Evolutionary conservation across 2,797 vertebrate species (phyloP).

Genomic region (Enteromius paludinosus): DNA sequence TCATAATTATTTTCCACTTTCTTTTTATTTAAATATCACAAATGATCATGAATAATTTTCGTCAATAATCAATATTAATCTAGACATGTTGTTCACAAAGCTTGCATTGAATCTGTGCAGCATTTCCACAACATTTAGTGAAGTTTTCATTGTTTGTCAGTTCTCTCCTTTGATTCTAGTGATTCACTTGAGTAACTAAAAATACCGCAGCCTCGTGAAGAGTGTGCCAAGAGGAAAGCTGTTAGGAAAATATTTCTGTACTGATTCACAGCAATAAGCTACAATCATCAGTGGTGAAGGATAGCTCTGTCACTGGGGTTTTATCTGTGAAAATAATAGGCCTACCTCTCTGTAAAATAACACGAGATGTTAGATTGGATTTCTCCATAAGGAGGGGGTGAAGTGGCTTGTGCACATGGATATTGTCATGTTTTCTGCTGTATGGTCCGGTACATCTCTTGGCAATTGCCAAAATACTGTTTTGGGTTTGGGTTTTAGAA

Average conservation of each 20-base stretch:
- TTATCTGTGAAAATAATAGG: constrained; percentile 47
- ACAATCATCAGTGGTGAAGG: constrained; percentile 68
- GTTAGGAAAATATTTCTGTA: constrained; percentile 63
- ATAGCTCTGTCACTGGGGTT: constrained; percentile 51
- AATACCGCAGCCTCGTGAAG: constrained; percentile 49
- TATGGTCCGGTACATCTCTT: background rate
- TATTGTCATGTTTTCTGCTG: constrained; percentile 22
- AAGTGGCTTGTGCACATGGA: background rate
- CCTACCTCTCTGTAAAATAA: constrained; percentile 44
- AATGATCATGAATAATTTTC: background rate
- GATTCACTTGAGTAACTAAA: constrained; percentile 49
- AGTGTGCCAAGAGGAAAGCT: constrained; percentile 63
- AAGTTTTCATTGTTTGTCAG: constrained; percentile 19
- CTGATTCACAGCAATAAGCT: constrained; percentile 67
- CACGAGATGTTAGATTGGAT: constrained; percentile 42
- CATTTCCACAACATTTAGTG: constrained; percentile 9
- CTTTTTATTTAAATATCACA: background rate
- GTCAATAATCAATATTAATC: background rate
- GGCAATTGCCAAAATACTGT: background rate
- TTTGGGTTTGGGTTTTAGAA: background rate
- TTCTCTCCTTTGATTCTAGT: constrained; percentile 36
- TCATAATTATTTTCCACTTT: background rate
- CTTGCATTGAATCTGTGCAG: constrained; percentile 23
- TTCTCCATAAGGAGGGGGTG: constrained; percentile 8
- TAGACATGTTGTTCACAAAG: background rate